phyloP scores from a whole-genome alignment of 2,113 vertebrate genomes.

The Thryonomys swinderianus region DNA sequence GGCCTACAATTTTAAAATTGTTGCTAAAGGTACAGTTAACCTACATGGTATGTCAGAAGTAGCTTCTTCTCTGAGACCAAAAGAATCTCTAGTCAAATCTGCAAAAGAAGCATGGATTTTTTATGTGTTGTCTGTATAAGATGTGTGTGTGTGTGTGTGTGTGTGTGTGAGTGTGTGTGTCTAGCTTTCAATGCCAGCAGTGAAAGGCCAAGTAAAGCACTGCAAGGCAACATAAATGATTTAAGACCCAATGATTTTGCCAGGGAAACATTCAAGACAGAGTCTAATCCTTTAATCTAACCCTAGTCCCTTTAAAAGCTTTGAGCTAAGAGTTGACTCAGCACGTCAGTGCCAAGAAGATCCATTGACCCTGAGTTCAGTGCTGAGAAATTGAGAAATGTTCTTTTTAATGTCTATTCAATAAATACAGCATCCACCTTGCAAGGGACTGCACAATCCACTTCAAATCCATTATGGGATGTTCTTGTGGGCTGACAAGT shows the following conservation, averaged over 20 bases:
- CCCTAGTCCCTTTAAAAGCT: slow-evolving; percentile 89
- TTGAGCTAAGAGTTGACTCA: slow-evolving; percentile 93
- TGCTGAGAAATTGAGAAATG: slow-evolving; percentile 95
- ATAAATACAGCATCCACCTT: slow-evolving; percentile 96
- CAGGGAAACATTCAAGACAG: slow-evolving; percentile 88
- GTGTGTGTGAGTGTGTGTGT: background rate
- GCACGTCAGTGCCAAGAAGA: slow-evolving; percentile 92
- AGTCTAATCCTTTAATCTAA: slow-evolving; percentile 92
- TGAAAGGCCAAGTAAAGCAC: slow-evolving; percentile 77
- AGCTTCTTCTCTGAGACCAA: background rate
- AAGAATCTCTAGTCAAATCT: background rate
- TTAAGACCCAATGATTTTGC: slow-evolving; percentile 86
- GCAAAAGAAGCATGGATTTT: background rate
- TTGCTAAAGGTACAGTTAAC: background rate
- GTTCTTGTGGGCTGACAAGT: slow-evolving; percentile 93
- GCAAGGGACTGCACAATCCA: slow-evolving; percentile 93
- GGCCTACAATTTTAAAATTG: background rate
- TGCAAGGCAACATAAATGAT: slow-evolving; percentile 87
- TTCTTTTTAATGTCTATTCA: slow-evolving; percentile 97
- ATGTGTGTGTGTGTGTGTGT: background rate
- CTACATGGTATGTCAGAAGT: background rate
- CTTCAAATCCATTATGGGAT: slow-evolving; percentile 95
- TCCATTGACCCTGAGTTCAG: slow-evolving; percentile 95
- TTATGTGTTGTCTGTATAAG: background rate
- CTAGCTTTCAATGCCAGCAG: slow-evolving; percentile 74